phyloP scores from a whole-genome alignment of 2,888 invertebrate genomes.

The Lamellibrachia columna region DNA sequence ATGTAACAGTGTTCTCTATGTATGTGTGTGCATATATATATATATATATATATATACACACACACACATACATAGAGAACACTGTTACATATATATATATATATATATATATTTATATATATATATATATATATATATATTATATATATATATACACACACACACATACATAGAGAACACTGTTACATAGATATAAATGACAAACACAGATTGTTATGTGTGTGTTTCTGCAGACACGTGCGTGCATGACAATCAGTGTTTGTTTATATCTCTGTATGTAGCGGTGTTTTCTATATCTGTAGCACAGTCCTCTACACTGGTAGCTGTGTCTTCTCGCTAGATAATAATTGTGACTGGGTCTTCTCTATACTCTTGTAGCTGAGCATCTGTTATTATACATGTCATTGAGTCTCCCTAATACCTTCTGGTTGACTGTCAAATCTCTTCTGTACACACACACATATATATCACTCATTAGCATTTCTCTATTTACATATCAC shows the following conservation, averaged over 20 bases:
- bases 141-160: neutral
- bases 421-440: neutral
- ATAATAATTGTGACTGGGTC: neutral
- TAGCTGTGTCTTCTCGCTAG: neutral
- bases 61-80: no score
- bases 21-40: neutral
- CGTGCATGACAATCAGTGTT: neutral
- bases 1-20: neutral
- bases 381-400: neutral
- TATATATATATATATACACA: neutral
- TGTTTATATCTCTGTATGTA: neutral
- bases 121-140: neutral
- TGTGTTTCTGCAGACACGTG: neutral
- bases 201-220: neutral
- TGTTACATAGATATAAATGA: neutral
- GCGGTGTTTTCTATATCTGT: neutral
- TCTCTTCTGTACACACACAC: neutral
- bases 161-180: neutral
- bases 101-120: neutral
- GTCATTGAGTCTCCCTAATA: neutral
- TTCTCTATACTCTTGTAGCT: neutral
- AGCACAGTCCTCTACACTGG: neutral
- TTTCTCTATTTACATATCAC: conserved; percentile 10
- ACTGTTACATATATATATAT: neutral
- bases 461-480: neutral